A percentile compares a stretch with the other conserved stretches of the same genome.
Conservation (phyloP, 37 sponge, comb jelly and placozoan species). For the Aplysina aerophoba region DNA sequence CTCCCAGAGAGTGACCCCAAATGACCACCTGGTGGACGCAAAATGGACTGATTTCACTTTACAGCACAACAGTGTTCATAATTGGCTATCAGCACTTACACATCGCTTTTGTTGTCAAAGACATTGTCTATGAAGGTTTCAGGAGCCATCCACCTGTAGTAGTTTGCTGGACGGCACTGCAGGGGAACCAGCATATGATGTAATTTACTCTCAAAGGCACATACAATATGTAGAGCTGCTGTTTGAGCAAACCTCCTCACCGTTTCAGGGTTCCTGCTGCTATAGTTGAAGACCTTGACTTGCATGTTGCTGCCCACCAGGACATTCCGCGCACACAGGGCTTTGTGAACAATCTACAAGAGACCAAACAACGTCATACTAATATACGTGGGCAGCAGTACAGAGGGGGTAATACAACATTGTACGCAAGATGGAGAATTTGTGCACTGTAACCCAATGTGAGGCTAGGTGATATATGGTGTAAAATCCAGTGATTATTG, state of each 20-base stretch:
- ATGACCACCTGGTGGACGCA: constrained; percentile 51
- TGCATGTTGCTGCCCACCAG: constrained; percentile 72
- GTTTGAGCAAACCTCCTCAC: background rate
- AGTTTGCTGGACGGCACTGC: constrained; percentile 11
- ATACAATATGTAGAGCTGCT: background rate
- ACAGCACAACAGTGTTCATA: too few species aligned
- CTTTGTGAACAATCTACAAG: constrained; percentile 60
- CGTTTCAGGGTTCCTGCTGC: constrained; percentile 20
- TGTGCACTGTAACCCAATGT: too few species aligned
- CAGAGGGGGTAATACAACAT: too few species aligned
- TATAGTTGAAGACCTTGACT: constrained; percentile 71
- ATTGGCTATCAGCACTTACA: constrained; percentile 45
- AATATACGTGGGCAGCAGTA: too few species aligned
- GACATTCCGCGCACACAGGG: constrained; percentile 75
- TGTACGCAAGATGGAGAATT: too few species aligned
- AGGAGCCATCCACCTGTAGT: constrained; percentile 70
- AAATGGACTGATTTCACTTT: too few species aligned
- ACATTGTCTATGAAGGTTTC: constrained; percentile 61
- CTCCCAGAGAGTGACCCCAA: constrained; percentile 81
- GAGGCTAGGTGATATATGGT: too few species aligned
- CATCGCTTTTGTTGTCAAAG: constrained; percentile 59
- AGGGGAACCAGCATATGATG: background rate
- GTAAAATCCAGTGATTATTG: too few species aligned
- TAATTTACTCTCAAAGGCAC: background rate
- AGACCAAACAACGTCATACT: too few species aligned